Evolutionary conservation across 2,888 invertebrate species (phyloP), one percentile per base, ranked within the genome.

Genomic region (Amaurobius ferox): DNA sequence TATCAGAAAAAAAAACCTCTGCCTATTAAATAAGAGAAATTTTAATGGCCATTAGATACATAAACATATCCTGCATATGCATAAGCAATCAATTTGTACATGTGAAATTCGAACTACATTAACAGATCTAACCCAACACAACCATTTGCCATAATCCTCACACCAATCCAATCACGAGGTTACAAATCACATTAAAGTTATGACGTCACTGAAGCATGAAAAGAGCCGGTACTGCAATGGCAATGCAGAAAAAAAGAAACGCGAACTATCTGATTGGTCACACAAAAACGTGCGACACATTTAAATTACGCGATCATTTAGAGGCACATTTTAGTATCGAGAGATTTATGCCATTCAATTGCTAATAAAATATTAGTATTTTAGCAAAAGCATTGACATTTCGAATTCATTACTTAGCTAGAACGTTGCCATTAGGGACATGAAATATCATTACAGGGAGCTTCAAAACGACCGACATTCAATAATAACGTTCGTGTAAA

Each of bases 371-470:
- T 55, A 55, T 32, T 39, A 55, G 67, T 62, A 74, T 55, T 74
- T 67, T 32, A 29, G 68, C 28, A 28, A 61, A n/a, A 26, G 40
- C 73, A 80, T 74, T 73, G 74, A 80, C 67, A 67, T 80, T 80
- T 55, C 40, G 62, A 74, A 80, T 80, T 80, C 80, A 80, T 80
- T 80, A 80, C 40, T 28, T 29, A 61, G 62, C 30, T 44, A 23
- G n/a, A 44, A 26, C 13, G 28, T 29, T 32, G 39, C 66, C 71
- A 78, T 83, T 83, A 83, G 23, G 44, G 30, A 64, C 26, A 44
- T n/a, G 71, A 66, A 76, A 76, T 83, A 77, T 77, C 77, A 83
- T 83, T 83, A 77, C 39, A 48, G 66, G 76, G 44, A 81, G 55
- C 64, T 40, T 30, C 61, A 35, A 40, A 72, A 48, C 29, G 40